phyloP scores from a whole-genome alignment of 2,888 invertebrate genomes.

The Drosophila ezoana region DNA sequence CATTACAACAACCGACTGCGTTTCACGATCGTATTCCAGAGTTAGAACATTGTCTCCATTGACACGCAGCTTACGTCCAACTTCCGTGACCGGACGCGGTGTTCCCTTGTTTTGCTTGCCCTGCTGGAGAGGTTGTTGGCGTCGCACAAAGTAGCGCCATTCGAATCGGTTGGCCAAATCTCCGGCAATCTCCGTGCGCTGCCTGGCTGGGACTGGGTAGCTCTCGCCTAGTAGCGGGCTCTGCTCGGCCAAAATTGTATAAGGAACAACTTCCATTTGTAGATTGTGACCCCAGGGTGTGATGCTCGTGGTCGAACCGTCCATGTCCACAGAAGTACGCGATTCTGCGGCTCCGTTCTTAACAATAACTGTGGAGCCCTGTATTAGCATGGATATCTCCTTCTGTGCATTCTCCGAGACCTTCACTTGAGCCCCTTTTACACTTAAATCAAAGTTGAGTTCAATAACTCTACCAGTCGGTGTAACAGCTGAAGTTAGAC shows the following conservation, averaged over 20 bases:
- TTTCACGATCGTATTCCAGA: slow-evolving; percentile 95
- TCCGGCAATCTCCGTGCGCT: slow-evolving; percentile 94
- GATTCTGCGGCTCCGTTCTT: slow-evolving; percentile 93
- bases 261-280: slow-evolving; percentile 95
- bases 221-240: slow-evolving; percentile 95
- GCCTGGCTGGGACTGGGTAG: slow-evolving; percentile 96
- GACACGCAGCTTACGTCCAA: slow-evolving; percentile 93
- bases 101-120: slow-evolving; percentile 86
- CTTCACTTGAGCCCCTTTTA: slow-evolving; percentile 95
- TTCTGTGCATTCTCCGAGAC: slow-evolving; percentile 93
- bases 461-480: slow-evolving; percentile 98
- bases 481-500: slow-evolving; percentile 95
- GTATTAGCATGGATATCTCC: slow-evolving; percentile 93
- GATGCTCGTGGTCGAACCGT: slow-evolving; percentile 92
- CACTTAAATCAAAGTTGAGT: slow-evolving; percentile 94
- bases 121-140: slow-evolving; percentile 87
- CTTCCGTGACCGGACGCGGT: slow-evolving; percentile 89
- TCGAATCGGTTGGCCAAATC: slow-evolving; percentile 97
- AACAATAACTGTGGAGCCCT: slow-evolving; percentile 93
- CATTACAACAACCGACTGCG: slow-evolving; percentile 93
- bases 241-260: slow-evolving; percentile 94
- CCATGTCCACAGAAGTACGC: slow-evolving; percentile 91
- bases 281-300: slow-evolving; percentile 95
- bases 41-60: slow-evolving; percentile 96
- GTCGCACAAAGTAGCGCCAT: slow-evolving; percentile 96